These are phyloP conservation scores for Cephus rjabovi DNA, from an alignment of 2,888 invertebrate genomes.

Conservation along the genomic window DNA sequence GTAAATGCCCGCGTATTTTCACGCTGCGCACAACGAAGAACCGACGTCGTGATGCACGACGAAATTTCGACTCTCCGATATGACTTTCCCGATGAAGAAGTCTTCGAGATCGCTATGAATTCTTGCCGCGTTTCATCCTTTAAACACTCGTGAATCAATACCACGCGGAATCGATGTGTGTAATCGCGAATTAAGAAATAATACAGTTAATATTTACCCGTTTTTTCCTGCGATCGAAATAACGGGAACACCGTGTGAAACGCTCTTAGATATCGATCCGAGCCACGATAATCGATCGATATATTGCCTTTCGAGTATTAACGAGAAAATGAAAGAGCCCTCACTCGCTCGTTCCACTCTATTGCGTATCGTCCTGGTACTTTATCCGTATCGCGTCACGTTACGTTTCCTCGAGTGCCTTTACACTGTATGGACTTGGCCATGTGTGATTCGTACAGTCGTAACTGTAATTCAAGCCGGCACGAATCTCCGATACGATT, in stretches of 20 bases:
- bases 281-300: not conserved
- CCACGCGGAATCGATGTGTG: not conserved
- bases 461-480: not conserved
- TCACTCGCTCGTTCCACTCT: not conserved
- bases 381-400: not conserved
- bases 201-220: not conserved
- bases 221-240: not conserved
- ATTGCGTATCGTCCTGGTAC: not conserved
- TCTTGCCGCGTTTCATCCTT: not conserved
- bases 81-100: not conserved
- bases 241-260: not conserved
- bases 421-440: not conserved
- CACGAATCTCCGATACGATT: not conserved
- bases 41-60: not conserved
- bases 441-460: not conserved
- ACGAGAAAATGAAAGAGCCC: not conserved
- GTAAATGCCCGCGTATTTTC: not conserved
- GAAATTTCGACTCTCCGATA: not conserved
- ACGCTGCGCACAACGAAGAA: not conserved
- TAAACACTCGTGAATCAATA: not conserved
- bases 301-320: not conserved
- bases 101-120: not conserved
- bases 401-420: not conserved
- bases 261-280: not conserved
- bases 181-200: not conserved